Conservation (phyloP, 2,888 invertebrate genomes). For the Drosophila merina region DNA sequence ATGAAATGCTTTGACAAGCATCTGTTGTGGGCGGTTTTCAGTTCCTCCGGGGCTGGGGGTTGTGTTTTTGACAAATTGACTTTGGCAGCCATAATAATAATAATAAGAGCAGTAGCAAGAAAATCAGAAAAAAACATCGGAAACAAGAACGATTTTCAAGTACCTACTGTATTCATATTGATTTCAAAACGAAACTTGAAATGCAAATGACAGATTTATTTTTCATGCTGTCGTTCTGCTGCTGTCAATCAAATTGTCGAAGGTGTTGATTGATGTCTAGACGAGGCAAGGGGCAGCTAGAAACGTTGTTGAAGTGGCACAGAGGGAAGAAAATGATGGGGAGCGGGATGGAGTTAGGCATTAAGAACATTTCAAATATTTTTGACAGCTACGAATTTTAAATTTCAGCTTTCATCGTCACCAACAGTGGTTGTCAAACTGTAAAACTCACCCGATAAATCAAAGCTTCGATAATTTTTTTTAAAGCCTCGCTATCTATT, state of each 20-base stretch:
- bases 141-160: slow-evolving; percentile 49
- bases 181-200: slow-evolving; percentile 71
- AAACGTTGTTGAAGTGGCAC: not conserved
- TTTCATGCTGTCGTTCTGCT: slow-evolving; percentile 65
- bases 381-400: slow-evolving; percentile 65
- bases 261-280: slow-evolving; percentile 78
- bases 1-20: slow-evolving; percentile 51
- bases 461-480: no score
- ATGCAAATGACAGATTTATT: slow-evolving; percentile 80
- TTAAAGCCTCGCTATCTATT: no score
- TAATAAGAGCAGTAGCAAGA: slow-evolving; percentile 10
- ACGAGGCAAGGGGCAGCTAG: slow-evolving; percentile 17
- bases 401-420: slow-evolving; percentile 9
- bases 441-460: no score
- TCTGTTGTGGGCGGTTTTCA: slow-evolving; percentile 34
- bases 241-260: slow-evolving; percentile 72
- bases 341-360: slow-evolving; percentile 5
- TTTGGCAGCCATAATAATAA: slow-evolving; percentile 52
- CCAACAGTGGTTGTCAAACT: slow-evolving; percentile 14
- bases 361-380: slow-evolving; percentile 54
- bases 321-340: not conserved
- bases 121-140: slow-evolving; percentile 11
- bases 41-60: slow-evolving; percentile 17
- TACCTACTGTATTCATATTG: slow-evolving; percentile 65
- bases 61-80: slow-evolving; percentile 76